These are phyloP conservation scores for Augiades crinisus DNA, from an alignment of 2,888 invertebrate species.

Conservation along the genomic window DNA sequence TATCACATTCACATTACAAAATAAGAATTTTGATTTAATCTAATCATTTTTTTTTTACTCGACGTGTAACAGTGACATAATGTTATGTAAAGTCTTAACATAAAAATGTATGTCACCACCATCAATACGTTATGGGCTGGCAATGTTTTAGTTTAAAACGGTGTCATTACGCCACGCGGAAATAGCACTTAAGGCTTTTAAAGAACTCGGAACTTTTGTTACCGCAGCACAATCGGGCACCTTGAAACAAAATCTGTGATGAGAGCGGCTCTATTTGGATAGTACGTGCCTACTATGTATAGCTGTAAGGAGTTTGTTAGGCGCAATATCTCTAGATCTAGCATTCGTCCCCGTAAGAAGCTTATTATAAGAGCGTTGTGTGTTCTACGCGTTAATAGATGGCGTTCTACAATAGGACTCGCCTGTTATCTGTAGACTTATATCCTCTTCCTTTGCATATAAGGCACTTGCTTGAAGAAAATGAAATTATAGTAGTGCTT, in stretches of 20 bases:
- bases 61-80: background rate
- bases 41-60: no score
- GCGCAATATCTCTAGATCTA: background rate
- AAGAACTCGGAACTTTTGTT: constrained; percentile 25
- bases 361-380: constrained; percentile 11
- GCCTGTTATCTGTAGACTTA: no score
- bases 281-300: constrained; percentile 12
- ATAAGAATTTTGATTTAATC: no score
- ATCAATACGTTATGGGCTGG: background rate
- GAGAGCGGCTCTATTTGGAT: constrained; percentile 10
- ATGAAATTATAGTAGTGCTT: no score
- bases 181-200: constrained; percentile 24
- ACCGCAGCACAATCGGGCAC: constrained; percentile 17
- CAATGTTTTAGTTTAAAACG: constrained; percentile 18
- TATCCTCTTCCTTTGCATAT: no score
- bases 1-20: no score
- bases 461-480: no score
- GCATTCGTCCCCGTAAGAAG: constrained; percentile 5
- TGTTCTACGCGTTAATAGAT: constrained; percentile 4
- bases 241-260: constrained; percentile 15
- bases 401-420: background rate
- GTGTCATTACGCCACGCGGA: constrained; percentile 6
- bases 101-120: background rate
- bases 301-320: background rate
- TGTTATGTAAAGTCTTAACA: background rate